Conservation (phyloP, 2,797 vertebrate genomes). For the Malurus leucopterus region DNA sequence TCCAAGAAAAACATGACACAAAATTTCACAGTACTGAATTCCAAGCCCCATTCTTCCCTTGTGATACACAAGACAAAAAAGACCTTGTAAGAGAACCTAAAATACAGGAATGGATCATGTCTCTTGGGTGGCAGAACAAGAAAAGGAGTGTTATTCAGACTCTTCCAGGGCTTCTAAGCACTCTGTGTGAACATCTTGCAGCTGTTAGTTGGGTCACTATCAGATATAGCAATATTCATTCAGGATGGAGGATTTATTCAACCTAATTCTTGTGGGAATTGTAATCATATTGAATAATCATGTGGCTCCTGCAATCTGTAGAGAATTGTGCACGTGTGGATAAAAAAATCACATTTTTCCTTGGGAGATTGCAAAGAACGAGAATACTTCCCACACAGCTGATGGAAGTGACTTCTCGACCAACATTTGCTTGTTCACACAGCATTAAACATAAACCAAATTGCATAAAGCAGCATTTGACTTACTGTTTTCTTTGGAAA, state of each 20-base stretch:
- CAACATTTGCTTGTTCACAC: neutral
- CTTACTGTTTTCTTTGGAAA: slow-evolving; percentile 5
- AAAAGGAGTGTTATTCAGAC: neutral
- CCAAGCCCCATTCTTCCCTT: slow-evolving; percentile 3
- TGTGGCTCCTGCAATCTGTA: neutral
- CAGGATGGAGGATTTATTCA: neutral
- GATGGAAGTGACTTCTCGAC: neutral
- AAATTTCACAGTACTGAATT: slow-evolving; percentile 14
- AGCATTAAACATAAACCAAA: neutral
- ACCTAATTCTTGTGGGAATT: neutral
- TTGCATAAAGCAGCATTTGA: slow-evolving; percentile 8
- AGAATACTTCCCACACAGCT: neutral
- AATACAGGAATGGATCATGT: neutral
- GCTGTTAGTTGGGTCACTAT: neutral
- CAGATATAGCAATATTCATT: neutral
- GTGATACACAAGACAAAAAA: slow-evolving; percentile 4
- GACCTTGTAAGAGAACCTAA: slow-evolving; percentile 11
- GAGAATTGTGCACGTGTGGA: neutral
- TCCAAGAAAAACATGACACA: slow-evolving; percentile 46
- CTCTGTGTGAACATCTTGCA: neutral
- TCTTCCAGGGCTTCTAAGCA: neutral
- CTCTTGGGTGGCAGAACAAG: neutral
- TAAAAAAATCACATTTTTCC: neutral
- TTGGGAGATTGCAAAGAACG: neutral
- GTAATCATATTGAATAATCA: neutral